Evolutionary conservation across 2,113 vertebrate genomes (phyloP).

Genomic region (Rhea americana): DNA sequence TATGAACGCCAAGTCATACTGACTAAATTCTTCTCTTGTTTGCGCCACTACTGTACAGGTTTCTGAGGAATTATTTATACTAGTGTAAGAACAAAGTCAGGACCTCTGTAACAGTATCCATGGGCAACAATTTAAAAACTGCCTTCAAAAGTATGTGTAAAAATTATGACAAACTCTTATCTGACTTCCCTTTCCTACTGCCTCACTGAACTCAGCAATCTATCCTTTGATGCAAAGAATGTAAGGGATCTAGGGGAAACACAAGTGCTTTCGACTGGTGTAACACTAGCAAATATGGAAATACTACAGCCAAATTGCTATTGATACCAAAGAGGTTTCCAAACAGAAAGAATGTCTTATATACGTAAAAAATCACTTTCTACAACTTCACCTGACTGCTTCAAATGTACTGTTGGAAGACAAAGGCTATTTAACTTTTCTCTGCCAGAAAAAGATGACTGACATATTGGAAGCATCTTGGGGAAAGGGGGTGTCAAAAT

Average conservation of each 20-base stretch:
- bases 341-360: neutral
- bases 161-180: neutral
- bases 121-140: neutral
- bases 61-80: neutral
- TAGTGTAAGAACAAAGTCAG: neutral
- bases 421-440: neutral
- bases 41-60: neutral
- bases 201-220: neutral
- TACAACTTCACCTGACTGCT: neutral
- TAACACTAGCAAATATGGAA: neutral
- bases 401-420: neutral
- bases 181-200: neutral
- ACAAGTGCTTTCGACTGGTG: neutral
- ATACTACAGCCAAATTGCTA: neutral
- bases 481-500: neutral
- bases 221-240: neutral
- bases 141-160: fast-evolving
- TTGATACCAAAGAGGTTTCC: neutral
- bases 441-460: neutral
- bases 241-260: neutral
- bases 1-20: neutral
- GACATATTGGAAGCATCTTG: fast-evolving
- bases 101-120: neutral
- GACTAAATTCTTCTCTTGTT: neutral
- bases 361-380: neutral